These are phyloP conservation scores for Chironomus tepperi DNA, from an alignment of 1,140 invertebrate species.

Conservation along the genomic window DNA sequence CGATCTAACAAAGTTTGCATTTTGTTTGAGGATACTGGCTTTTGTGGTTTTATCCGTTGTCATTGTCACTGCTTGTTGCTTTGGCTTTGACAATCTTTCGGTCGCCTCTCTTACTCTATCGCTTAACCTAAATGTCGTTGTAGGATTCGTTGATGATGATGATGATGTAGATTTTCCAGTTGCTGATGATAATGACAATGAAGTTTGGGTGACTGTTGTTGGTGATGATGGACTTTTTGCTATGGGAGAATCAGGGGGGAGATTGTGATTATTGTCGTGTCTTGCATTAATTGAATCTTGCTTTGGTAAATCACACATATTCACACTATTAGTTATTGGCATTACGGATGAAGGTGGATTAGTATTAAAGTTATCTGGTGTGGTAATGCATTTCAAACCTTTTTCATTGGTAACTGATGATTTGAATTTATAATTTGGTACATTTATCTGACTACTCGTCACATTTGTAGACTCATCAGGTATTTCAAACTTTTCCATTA, in stretches of 20 bases:
- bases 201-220: slow-evolving; percentile 25
- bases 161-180: slow-evolving; percentile 31
- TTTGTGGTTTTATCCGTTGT: slow-evolving; percentile 17
- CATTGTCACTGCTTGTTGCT: neutral
- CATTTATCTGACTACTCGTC: neutral
- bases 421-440: slow-evolving; percentile 7
- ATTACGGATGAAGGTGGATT: too few relatives aligned
- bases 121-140: slow-evolving; percentile 36
- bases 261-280: neutral
- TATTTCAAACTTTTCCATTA: neutral
- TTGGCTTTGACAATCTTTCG: slow-evolving; percentile 34
- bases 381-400: slow-evolving; percentile 18
- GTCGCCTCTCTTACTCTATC: slow-evolving; percentile 36
- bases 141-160: slow-evolving; percentile 25
- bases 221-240: slow-evolving; percentile 20
- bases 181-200: slow-evolving; percentile 26
- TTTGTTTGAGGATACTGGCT: slow-evolving; percentile 3
- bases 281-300: neutral
- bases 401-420: neutral
- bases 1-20: slow-evolving; percentile 11
- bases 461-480: neutral
- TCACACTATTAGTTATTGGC: neutral
- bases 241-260: too few relatives aligned
- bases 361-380: neutral
- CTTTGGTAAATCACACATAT: neutral